Conservation (phyloP, 2,113 vertebrate genomes). For the Procavia capensis region DNA sequence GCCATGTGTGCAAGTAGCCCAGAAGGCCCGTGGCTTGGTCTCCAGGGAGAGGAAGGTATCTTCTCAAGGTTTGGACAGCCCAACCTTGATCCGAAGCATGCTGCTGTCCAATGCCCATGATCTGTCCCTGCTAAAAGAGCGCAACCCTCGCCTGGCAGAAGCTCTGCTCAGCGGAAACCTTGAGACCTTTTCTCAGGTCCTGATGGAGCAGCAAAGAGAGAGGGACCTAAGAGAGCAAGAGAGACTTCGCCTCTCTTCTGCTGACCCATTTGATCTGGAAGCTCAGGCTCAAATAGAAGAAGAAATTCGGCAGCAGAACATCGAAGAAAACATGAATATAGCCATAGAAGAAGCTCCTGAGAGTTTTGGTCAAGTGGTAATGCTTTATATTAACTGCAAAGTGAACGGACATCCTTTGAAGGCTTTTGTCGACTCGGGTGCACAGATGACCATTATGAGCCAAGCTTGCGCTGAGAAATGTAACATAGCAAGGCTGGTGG, state of each 20-base stretch:
- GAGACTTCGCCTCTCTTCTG: conserved; percentile 92
- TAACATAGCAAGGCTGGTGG: conserved; percentile 97
- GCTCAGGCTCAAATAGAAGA: conserved; percentile 98
- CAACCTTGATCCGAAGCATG: conserved; percentile 93
- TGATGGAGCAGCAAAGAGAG: conserved; percentile 95
- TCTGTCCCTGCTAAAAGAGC: conserved; percentile 95
- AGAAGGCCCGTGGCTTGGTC: neutral
- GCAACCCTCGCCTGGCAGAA: conserved; percentile 94
- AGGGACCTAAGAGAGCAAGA: conserved; percentile 93
- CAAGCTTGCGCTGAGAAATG: conserved; percentile 97
- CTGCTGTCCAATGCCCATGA: conserved; percentile 95
- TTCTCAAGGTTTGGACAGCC: conserved; percentile 91
- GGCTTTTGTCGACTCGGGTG: conserved; percentile 99
- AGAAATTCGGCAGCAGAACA: conserved; percentile 98
- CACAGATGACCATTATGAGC: conserved; percentile 99
- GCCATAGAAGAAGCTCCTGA: conserved; percentile 98
- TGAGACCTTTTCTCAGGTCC: conserved; percentile 94
- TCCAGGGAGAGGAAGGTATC: conserved; percentile 54
- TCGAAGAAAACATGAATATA: conserved; percentile 99
- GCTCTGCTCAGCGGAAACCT: conserved; percentile 96
- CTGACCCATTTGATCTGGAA: conserved; percentile 96
- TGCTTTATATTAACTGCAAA: conserved; percentile 99
- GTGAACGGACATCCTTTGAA: conserved; percentile 98
- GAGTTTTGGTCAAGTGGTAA: conserved; percentile 98
- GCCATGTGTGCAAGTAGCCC: rapidly evolving